Conservation (phyloP, 2,113 vertebrate genomes). For the Myiozetetes cayanensis region DNA sequence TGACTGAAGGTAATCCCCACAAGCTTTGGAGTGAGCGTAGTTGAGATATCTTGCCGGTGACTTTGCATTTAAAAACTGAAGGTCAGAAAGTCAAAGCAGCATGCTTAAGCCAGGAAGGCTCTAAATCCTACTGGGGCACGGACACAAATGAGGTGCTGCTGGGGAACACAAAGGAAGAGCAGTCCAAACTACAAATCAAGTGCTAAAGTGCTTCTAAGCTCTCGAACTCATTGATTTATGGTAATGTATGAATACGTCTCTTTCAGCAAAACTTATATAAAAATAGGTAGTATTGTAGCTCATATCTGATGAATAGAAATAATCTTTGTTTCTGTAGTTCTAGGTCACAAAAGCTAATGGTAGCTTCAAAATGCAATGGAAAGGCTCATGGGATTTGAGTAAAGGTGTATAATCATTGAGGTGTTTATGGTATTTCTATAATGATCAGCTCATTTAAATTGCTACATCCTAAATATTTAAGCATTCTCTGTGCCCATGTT, state of each 20-base stretch:
- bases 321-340: background rate
- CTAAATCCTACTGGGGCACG: background rate
- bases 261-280: background rate
- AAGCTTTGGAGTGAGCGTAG: background rate
- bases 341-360: background rate
- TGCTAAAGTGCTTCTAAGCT: background rate
- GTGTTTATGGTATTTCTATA: background rate
- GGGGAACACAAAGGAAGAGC: background rate
- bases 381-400: background rate
- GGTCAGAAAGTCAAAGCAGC: slow-evolving; percentile 43
- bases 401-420: background rate
- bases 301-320: background rate
- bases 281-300: background rate
- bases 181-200: background rate
- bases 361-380: background rate
- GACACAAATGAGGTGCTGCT: background rate
- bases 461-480: background rate
- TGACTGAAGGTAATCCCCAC: slow-evolving; percentile 46
- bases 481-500: background rate
- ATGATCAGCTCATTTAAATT: background rate
- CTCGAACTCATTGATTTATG: background rate
- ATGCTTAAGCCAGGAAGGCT: background rate
- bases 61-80: slow-evolving; percentile 37
- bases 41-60: background rate
- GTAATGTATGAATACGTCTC: slow-evolving; percentile 9